Evolutionary conservation across 2,888 invertebrate genomes (phyloP).

Genomic region (Ennomos quercinarius): DNA sequence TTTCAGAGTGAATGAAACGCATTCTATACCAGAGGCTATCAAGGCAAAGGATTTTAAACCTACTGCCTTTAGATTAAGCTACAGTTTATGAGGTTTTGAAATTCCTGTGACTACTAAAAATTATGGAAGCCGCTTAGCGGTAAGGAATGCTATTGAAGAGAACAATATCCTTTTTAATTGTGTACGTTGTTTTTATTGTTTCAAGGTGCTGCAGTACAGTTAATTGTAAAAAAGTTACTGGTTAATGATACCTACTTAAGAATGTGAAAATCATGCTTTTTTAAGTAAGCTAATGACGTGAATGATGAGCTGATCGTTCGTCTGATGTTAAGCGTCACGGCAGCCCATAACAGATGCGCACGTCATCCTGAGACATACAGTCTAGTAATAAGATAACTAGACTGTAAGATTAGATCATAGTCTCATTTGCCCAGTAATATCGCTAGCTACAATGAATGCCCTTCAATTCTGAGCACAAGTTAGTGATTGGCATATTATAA

Average conservation of each 20-base stretch:
- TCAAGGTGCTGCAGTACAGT: constrained; percentile 21
- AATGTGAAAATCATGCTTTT: constrained; percentile 24
- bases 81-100: constrained; percentile 19
- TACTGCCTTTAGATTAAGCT: constrained; percentile 38
- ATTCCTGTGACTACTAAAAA: constrained; percentile 56
- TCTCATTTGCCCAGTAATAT: no score
- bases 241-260: constrained; percentile 21
- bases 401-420: no score
- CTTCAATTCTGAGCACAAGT: no score
- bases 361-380: no score
- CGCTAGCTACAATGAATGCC: no score
- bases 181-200: constrained; percentile 48
- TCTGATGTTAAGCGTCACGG: no score
- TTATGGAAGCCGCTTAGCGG: constrained; percentile 53
- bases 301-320: no score
- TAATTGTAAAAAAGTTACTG: constrained; percentile 22
- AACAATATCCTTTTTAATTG: constrained; percentile 51
- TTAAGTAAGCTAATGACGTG: no score
- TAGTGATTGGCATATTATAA: no score
- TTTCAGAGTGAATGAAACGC: constrained; percentile 61
- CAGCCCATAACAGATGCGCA: no score
- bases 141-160: constrained; percentile 56
- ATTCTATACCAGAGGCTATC: constrained; percentile 37
- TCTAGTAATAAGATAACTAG: no score
- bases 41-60: constrained; percentile 38